Conservation (phyloP, 2,888 invertebrate species). For the Hirtodrosophila histrioides region DNA sequence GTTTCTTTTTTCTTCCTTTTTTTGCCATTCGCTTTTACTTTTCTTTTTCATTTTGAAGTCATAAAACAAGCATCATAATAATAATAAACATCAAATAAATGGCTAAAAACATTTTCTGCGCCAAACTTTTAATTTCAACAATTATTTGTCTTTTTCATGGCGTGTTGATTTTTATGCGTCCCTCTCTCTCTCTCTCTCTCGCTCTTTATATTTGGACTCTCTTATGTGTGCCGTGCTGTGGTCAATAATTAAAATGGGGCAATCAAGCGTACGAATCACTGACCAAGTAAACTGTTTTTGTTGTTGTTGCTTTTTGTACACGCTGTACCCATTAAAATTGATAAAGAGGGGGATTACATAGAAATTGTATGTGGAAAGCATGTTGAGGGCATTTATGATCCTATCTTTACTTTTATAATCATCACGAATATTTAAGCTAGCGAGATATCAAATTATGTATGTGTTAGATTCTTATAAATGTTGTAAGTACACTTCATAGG, state of each 20-base stretch:
- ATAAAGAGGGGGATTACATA: too few species aligned
- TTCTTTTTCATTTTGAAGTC: conserved; percentile 47
- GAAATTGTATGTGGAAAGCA: too few species aligned
- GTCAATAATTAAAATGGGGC: conserved; percentile 64
- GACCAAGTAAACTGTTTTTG: conserved; percentile 58
- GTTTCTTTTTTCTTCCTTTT: conserved; percentile 4
- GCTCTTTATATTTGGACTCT: conserved; percentile 10
- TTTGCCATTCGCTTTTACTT: conserved; percentile 54
- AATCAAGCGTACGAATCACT: conserved; percentile 47
- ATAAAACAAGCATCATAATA: conserved; percentile 33
- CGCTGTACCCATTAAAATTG: conserved; percentile 13
- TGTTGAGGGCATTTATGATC: too few species aligned
- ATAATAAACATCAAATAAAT: conserved; percentile 41
- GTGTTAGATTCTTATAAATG: too few species aligned
- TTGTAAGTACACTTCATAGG: too few species aligned
- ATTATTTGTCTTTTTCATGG: conserved; percentile 61
- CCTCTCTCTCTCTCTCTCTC: conserved; percentile 4
- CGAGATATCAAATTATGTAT: too few species aligned
- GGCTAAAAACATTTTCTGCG: conserved; percentile 38
- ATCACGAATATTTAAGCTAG: too few species aligned
- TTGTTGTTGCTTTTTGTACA: conserved; percentile 5
- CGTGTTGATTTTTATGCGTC: conserved; percentile 43
- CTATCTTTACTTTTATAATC: too few species aligned
- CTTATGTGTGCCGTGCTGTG: conserved; percentile 10
- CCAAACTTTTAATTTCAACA: conserved; percentile 65